Base-by-base conservation (phyloP, 2,888 invertebrate genomes). In the Empis livida region DNA sequence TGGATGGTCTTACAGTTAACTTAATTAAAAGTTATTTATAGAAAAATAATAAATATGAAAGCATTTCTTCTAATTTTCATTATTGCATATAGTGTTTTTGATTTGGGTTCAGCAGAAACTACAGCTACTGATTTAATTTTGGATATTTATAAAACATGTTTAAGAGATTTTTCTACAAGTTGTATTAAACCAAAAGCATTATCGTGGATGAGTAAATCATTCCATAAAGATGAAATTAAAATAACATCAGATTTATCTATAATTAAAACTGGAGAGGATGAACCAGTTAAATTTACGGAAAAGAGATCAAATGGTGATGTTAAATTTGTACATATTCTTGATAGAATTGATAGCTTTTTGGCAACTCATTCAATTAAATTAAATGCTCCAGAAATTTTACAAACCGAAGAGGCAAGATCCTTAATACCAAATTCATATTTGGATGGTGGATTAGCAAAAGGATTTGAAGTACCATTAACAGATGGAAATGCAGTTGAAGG, bases 151-250 rank as follows among this genome's bases (percentile, higher is more conserved):
- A 68, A 73, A 45, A 74, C 77, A 63, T 84, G 84, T 59, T 62
- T 84, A 43, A 78, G 78, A 62, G 77, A 80, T 58, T 78, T 81
- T 59, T 81, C 81, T 39, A 72, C 80, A 53, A 75, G 77, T 59
- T 89, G 89, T 69, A 80, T 84, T 46, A 82, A 83, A 59, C 87
- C 87, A 10, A 84, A 84, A 66, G 77, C 87, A 42, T 65, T 88
- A 60, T 75, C 79, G 54, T 88, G 86, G 80, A 74, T 86, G 56
- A 80, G 79, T 55, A 72, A 75, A 50, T 82, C 80, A 4, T 68
- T 76, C 16, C 73, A 77, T 56, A 75, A 82, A 57, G 80, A 83
- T 48, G 78, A 79, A 61, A 81, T 88, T 54, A 77, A 74, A 50
- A 76, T 89, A 53, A 87, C 86, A 8, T 79, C 86, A n/a, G 81